These are phyloP conservation scores for Pampusana beccarii DNA, from an alignment of 2,113 vertebrate species.

Conservation along the genomic window DNA sequence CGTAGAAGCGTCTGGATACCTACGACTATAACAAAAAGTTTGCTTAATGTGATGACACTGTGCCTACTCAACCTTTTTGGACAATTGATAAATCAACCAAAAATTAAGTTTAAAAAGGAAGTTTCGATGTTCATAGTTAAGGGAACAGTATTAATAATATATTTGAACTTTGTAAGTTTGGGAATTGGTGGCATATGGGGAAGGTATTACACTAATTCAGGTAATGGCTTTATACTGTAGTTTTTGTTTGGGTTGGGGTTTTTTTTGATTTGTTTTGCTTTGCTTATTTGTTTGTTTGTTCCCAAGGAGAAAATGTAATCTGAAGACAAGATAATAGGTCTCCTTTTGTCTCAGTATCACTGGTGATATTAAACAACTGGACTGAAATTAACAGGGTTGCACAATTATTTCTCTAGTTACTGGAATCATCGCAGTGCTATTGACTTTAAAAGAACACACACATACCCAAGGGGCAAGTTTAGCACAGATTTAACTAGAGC, in stretches of 20 bases:
- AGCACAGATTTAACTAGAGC: slow-evolving; percentile 33
- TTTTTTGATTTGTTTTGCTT: background rate
- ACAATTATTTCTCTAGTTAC: slow-evolving; percentile 16
- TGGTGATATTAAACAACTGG: background rate
- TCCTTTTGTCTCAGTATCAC: background rate
- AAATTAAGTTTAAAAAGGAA: background rate
- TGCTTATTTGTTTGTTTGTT: background rate
- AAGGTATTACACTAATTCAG: background rate
- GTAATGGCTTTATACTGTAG: background rate
- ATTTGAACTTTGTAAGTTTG: background rate
- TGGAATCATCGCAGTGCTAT: background rate
- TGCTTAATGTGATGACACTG: background rate
- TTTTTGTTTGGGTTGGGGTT: background rate
- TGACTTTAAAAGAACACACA: slow-evolving; percentile 10
- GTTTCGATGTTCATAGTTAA: background rate
- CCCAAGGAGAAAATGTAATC: background rate
- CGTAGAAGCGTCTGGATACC: background rate
- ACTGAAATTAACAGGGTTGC: background rate
- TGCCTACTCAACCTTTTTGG: background rate
- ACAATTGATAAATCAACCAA: background rate
- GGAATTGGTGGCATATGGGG: background rate
- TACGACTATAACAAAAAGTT: background rate
- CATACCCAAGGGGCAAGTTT: slow-evolving; percentile 16
- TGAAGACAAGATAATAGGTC: background rate
- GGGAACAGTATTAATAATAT: background rate